A percentile compares a stretch with the other conserved stretches of the same genome.
Conservation (phyloP, 2,113 vertebrate genomes). For the Microcebus ravelobensis region DNA sequence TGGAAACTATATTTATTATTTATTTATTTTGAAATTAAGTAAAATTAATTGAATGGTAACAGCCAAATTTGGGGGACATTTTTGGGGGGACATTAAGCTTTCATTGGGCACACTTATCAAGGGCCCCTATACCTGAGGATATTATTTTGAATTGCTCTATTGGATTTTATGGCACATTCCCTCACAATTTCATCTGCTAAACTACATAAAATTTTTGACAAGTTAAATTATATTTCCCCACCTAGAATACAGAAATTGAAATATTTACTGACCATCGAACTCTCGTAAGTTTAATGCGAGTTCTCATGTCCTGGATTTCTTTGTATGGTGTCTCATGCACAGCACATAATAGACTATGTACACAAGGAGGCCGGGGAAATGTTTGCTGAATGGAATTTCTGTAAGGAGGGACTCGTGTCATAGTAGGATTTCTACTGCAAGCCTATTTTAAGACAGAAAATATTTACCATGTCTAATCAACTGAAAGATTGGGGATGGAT, state of each 20-base stretch:
- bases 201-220: not conserved
- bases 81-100: not conserved
- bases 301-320: not conserved
- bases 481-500: not conserved
- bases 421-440: conserved; percentile 40
- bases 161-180: not conserved
- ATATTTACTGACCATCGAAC: conserved; percentile 5
- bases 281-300: conserved; percentile 3
- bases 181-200: not conserved
- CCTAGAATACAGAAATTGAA: not conserved
- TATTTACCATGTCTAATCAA: conserved; percentile 59
- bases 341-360: not conserved
- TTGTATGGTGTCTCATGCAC: not conserved
- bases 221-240: conserved; percentile 30
- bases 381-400: conserved; percentile 53
- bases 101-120: not conserved
- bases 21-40: not conserved
- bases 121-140: not conserved
- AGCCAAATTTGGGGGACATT: not conserved
- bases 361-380: not conserved
- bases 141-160: conserved; percentile 11
- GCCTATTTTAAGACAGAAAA: conserved; percentile 64
- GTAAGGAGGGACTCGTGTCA: conserved; percentile 23
- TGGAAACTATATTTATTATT: not conserved
- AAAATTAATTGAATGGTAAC: not conserved